Base-by-base conservation (phyloP, 2,888 invertebrate genomes). In the Thecophora atra region DNA sequence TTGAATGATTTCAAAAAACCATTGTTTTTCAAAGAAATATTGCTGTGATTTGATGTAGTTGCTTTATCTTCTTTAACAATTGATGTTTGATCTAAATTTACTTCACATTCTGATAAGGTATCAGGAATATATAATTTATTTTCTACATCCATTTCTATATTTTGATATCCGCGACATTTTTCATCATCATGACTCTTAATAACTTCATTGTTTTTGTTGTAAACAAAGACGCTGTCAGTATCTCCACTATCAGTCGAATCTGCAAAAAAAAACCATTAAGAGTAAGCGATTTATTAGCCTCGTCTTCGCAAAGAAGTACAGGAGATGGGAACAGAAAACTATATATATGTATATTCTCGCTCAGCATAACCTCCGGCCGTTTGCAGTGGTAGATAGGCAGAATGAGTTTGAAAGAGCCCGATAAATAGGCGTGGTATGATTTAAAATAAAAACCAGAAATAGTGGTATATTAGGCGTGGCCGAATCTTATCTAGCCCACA, bases 1-100 rank as follows among this genome's bases (percentile, higher is more conserved):
- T 86, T 84, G 67, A 85, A 85, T 30, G 84, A 81, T 56, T 77
- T 71, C 30, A 86, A 74, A 72, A 84, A 77, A 37, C 74, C 76
- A 77, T 84, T 85, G 71, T 85, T 85, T 65, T 77, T 69, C 24
- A 74, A 56, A 7, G 79, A 75, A 37, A 82, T 68, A 19, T 68
- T 52, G 65, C 65, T 6, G 13, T 21, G 19, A 6, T 15, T 28
- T 30, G 37, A 26, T 19, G 6, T 19, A 8, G 17, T 15, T 11
- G 26, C 51, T 15, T 26, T 26, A n/a, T 51, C 28, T 8, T 21
- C 30, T 51, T 51, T 52, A 6, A 3, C 21, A 28, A 66, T 58
- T 13, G 69, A 5, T 13, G 8, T 24, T 4, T 6, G n/a, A 17
- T 19, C 24, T 42, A 3, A 6, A 51, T 8, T 51, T 51, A 51